These are phyloP conservation scores for Paramacrobiotus metropolitanus DNA, from an alignment of 1,140 invertebrate species.

Conservation along the genomic window DNA sequence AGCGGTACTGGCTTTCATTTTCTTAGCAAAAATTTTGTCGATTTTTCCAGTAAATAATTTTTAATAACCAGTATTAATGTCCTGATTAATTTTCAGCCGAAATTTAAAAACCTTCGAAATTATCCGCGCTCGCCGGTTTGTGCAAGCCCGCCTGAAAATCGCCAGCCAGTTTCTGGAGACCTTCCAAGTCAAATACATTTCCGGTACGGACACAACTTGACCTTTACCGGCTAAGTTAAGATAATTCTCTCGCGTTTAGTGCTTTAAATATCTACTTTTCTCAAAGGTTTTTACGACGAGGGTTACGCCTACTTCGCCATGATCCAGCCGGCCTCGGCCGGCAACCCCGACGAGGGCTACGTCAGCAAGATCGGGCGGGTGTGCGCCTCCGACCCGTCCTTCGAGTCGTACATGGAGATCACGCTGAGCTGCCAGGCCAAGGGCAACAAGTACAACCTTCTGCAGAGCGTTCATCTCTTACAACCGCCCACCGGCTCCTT, in stretches of 20 bases:
- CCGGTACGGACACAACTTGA: too few relatives aligned
- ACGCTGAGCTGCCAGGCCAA: conserved; percentile 46
- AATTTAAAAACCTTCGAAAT: conserved; percentile 31
- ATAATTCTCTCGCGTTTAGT: too few relatives aligned
- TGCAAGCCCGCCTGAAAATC: neutral
- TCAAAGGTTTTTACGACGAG: conserved; percentile 56
- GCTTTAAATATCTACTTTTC: too few relatives aligned
- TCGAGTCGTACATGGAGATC: conserved; percentile 76
- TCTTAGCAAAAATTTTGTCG: too few relatives aligned
- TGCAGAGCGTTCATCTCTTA: conserved; percentile 20
- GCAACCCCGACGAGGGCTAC: conserved; percentile 48
- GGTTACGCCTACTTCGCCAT: conserved; percentile 84
- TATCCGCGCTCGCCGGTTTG: neutral
- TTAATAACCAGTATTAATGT: too few relatives aligned
- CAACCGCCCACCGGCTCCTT: too few relatives aligned
- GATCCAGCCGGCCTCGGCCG: conserved; percentile 58
- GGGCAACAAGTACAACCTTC: conserved; percentile 9
- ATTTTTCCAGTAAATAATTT: too few relatives aligned
- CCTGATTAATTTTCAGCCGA: too few relatives aligned
- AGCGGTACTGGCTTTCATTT: too few relatives aligned
- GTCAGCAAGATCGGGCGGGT: conserved; percentile 64
- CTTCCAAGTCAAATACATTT: conserved; percentile 77
- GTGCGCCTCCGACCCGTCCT: conserved; percentile 76
- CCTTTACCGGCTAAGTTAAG: too few relatives aligned
- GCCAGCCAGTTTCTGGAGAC: conserved; percentile 47